phyloP scores from a whole-genome alignment of 2,888 invertebrate genomes.

The Trimorus sp. region DNA sequence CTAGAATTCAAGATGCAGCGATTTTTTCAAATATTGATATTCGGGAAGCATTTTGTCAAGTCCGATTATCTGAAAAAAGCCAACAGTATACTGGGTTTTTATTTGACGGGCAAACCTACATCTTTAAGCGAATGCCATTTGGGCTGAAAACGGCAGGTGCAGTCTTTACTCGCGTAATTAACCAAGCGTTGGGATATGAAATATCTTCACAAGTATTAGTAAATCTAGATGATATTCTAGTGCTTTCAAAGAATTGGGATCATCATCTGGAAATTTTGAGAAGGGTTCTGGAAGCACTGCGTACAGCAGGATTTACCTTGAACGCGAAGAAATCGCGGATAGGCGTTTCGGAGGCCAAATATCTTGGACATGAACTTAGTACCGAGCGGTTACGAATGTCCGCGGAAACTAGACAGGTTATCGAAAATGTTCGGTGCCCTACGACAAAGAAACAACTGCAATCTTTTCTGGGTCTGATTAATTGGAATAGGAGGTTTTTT shows the following conservation, averaged over 20 bases:
- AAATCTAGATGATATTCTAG: slow-evolving; percentile 11
- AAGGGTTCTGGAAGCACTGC: background rate
- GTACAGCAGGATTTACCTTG: background rate
- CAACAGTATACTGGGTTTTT: slow-evolving; percentile 1
- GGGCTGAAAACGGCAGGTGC: slow-evolving; percentile 11
- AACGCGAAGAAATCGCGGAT: background rate
- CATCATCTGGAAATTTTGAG: background rate
- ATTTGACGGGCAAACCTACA: slow-evolving; percentile 14
- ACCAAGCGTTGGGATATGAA: background rate
- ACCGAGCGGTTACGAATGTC: no score
- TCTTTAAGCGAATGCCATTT: slow-evolving; percentile 10
- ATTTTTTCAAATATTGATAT: background rate
- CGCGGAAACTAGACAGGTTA: no score
- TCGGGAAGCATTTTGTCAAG: slow-evolving; percentile 3
- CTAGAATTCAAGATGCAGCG: slow-evolving; percentile 2
- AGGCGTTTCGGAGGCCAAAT: no score
- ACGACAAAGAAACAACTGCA: no score
- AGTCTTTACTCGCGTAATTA: slow-evolving; percentile 2
- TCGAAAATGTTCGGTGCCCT: no score
- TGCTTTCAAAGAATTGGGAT: background rate
- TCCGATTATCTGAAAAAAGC: background rate
- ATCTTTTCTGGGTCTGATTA: no score
- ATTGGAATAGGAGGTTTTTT: no score
- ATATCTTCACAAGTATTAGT: background rate
- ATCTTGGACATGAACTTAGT: no score